Conservation (phyloP, 2,797 vertebrate species). For the Chelonia mydas region DNA sequence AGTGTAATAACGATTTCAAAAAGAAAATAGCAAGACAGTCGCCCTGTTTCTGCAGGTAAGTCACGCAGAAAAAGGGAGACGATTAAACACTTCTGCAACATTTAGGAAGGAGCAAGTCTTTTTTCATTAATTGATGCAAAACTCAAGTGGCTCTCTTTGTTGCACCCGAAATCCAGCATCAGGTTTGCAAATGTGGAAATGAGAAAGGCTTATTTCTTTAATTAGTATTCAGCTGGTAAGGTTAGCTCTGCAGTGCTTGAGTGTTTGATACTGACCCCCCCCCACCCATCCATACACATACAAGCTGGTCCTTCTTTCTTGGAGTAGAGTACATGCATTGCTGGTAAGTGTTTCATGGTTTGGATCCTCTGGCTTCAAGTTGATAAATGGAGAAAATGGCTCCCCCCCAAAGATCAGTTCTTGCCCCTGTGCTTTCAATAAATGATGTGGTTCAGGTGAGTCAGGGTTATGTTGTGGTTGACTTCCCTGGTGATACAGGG, state of each 20-base stretch:
- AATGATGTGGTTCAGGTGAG: conserved; percentile 74
- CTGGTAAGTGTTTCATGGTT: not conserved
- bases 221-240: conserved; percentile 84
- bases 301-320: not conserved
- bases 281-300: not conserved
- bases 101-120: not conserved
- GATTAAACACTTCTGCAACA: conserved; percentile 12
- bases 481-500: not conserved
- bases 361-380: not conserved
- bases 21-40: not conserved
- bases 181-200: conserved; percentile 50
- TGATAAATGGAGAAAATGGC: not conserved
- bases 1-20: not conserved
- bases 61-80: not conserved
- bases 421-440: conserved; percentile 56
- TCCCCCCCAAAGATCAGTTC: conserved; percentile 3
- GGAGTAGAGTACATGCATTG: not conserved
- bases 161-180: not conserved
- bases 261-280: conserved; percentile 58
- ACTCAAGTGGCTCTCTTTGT: not conserved
- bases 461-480: not conserved
- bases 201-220: conserved; percentile 37
- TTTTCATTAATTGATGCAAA: not conserved
- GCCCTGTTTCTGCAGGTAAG: conserved; percentile 37
- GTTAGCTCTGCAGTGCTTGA: conserved; percentile 79